phyloP scores from a whole-genome alignment of 2,888 invertebrate genomes.

The Epistrophe grossulariae region DNA sequence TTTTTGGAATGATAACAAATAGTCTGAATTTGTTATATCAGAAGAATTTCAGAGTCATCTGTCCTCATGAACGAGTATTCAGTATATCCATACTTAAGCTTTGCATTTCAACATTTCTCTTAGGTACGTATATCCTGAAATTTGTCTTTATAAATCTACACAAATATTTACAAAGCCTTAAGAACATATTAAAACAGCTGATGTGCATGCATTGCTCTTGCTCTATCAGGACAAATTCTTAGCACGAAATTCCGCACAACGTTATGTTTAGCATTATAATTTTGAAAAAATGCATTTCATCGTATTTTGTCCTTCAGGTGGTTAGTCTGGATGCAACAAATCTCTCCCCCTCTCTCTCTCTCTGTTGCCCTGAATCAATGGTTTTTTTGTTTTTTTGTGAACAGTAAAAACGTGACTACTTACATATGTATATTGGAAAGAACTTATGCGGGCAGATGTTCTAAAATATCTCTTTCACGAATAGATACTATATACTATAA shows the following conservation, averaged over 20 bases:
- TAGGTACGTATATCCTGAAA: not conserved
- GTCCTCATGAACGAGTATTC: no score
- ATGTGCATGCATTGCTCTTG: not conserved
- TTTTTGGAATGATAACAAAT: no score
- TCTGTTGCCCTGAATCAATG: constrained; percentile 5
- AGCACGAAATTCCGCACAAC: not conserved
- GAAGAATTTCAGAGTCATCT: not conserved
- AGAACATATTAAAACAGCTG: not conserved
- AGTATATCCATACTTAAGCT: not conserved
- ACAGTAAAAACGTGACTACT: not conserved
- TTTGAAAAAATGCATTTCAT: constrained; percentile 6
- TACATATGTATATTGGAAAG: not conserved
- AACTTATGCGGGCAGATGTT: not conserved
- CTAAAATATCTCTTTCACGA: not conserved
- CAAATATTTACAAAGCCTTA: not conserved
- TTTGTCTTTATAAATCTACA: not conserved
- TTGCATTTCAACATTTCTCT: not conserved
- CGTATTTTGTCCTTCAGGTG: not conserved
- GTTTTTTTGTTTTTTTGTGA: not conserved
- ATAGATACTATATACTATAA: not conserved
- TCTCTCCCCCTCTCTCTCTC: no score
- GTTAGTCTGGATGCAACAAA: not conserved
- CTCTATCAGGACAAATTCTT: not conserved
- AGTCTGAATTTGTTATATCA: no score
- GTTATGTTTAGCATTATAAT: constrained; percentile 4